Conservation (phyloP, 2,113 vertebrate genomes). For the Willisornis vidua region DNA sequence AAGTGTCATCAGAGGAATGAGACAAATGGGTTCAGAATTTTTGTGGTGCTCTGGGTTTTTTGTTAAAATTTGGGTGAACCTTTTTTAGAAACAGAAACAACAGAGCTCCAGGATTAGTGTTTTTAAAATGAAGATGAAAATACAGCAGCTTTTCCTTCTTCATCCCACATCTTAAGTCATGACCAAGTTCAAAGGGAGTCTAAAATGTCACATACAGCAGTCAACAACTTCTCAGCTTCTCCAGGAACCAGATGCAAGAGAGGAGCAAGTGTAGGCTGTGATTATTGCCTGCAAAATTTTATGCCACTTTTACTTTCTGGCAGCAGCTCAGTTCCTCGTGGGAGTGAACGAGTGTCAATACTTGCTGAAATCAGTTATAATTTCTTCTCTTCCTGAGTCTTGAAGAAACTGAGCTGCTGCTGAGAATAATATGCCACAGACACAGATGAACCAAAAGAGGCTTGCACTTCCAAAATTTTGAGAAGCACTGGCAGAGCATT, state of each 20-base stretch:
- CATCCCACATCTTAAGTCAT: not conserved
- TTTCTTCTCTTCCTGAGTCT: slow-evolving; percentile 32
- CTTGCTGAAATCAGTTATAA: slow-evolving; percentile 21
- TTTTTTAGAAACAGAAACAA: not conserved
- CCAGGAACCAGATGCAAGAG: not conserved
- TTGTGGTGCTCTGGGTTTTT: not conserved
- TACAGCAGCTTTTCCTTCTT: not conserved
- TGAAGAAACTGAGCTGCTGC: not conserved
- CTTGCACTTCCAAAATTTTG: not conserved
- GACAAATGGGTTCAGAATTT: not conserved
- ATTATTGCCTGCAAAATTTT: not conserved
- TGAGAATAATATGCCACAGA: not conserved
- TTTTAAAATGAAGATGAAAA: not conserved
- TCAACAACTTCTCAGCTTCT: not conserved
- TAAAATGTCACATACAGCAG: not conserved
- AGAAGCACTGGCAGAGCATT: not conserved
- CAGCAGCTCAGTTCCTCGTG: slow-evolving; percentile 43
- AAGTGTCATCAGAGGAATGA: not conserved
- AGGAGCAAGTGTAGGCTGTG: not conserved
- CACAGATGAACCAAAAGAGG: slow-evolving; percentile 24
- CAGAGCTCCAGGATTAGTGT: rapidly evolving
- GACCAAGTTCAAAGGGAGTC: not conserved
- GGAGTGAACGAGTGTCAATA: slow-evolving; percentile 2
- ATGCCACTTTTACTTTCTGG: not conserved
- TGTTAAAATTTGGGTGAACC: not conserved